These are phyloP conservation scores for Aphelenchoides bicaudatus DNA, from an alignment of 2,888 invertebrate genomes.

Conservation along the genomic window DNA sequence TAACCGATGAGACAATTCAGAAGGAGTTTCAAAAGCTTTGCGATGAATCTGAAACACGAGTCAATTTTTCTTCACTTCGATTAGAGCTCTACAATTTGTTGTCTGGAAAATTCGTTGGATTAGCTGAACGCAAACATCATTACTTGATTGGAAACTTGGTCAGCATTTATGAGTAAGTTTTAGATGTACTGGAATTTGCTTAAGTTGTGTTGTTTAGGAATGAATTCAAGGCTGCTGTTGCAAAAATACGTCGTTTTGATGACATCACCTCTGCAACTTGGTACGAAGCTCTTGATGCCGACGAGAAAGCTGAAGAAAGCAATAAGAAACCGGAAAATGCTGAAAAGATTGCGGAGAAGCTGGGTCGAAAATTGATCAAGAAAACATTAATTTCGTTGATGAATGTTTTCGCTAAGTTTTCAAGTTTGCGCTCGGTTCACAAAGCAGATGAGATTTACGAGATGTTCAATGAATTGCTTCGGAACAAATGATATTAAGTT, in stretches of 20 bases:
- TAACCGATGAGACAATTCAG: not conserved
- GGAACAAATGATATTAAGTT: conserved; percentile 74
- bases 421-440: conserved; percentile 76
- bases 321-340: no score
- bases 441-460: conserved; percentile 73
- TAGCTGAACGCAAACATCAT: conserved; percentile 77
- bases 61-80: conserved; percentile 75
- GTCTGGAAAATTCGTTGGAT: conserved; percentile 69
- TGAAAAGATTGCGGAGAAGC: conserved; percentile 29
- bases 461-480: conserved; percentile 61
- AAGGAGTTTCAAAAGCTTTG: not conserved
- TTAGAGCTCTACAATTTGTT: conserved; percentile 78
- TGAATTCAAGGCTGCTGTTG: conserved; percentile 27
- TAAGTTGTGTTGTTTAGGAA: conserved; percentile 21
- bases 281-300: no score
- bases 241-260: not conserved
- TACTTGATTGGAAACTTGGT: conserved; percentile 78
- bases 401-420: conserved; percentile 74
- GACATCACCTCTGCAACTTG: conserved; percentile 12
- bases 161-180: conserved; percentile 72
- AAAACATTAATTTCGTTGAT: conserved; percentile 41
- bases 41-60: conserved; percentile 12
- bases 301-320: no score
- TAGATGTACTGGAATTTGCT: not conserved
- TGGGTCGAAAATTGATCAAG: not conserved